phyloP scores from a whole-genome alignment of 2,888 invertebrate species.

The Nasonovia ribisnigri region DNA sequence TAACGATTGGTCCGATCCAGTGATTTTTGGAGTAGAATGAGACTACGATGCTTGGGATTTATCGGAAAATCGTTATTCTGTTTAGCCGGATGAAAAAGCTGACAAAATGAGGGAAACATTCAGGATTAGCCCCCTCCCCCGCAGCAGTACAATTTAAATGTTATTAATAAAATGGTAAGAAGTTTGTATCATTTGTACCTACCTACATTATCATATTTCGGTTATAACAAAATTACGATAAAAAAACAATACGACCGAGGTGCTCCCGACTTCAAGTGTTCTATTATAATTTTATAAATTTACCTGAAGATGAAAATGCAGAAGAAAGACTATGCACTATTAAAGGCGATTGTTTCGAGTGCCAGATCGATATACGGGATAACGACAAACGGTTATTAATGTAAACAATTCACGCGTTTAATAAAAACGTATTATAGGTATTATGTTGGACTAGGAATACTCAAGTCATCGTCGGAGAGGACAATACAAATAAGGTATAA shows the following conservation, averaged over 20 bases:
- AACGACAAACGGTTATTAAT: not conserved
- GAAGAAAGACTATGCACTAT: not conserved
- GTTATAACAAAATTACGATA: not conserved
- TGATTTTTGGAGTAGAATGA: not conserved
- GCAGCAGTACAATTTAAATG: no score
- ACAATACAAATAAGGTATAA: not conserved
- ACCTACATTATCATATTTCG: not conserved
- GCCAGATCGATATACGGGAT: not conserved
- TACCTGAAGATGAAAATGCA: not conserved
- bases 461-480: not conserved
- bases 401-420: not conserved
- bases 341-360: not conserved
- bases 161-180: no score
- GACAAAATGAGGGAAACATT: no score
- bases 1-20: not conserved
- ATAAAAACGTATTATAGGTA: not conserved
- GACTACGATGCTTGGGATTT: not conserved
- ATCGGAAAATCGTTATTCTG: not conserved
- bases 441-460: not conserved
- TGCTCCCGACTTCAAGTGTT: no score
- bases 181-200: no score
- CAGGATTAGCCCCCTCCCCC: not conserved
- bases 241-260: not conserved
- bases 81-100: no score
- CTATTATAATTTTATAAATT: not conserved